Percentiles rank a stretch among this genome's conserved stretches.
phyloP scores from a whole-genome alignment of 2,113 vertebrate genomes.

The Hemibagrus wyckioides region DNA sequence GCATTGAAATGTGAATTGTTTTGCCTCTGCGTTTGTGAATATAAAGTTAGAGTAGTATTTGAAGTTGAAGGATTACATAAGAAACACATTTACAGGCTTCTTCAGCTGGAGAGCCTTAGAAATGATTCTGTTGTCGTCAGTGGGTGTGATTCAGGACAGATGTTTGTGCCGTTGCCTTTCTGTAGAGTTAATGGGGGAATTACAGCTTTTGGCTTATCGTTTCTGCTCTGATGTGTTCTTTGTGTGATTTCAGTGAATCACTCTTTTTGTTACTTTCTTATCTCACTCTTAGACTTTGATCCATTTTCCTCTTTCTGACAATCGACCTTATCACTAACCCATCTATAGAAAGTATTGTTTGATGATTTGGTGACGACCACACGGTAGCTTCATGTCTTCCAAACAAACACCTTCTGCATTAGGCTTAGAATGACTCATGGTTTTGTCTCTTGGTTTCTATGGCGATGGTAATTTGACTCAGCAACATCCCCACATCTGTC shows the following conservation, averaged over 20 bases:
- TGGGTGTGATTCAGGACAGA: conserved; percentile 5
- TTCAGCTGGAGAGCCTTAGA: not conserved
- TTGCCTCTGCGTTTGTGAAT: not conserved
- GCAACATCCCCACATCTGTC: not conserved
- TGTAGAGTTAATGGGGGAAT: conserved; percentile 35
- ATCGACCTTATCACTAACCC: not conserved
- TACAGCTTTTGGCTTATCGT: conserved; percentile 29
- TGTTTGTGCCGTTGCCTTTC: not conserved
- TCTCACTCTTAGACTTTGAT: not conserved
- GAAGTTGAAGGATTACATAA: not conserved
- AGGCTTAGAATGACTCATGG: conserved; percentile 15
- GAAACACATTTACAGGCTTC: not conserved
- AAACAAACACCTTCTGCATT: conserved; percentile 1
- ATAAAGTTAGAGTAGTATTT: not conserved
- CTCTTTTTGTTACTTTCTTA: not conserved
- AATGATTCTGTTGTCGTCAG: not conserved
- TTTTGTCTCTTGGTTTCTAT: conserved; percentile 36
- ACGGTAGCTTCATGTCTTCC: not conserved
- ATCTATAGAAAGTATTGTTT: not conserved
- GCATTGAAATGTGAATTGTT: not conserved
- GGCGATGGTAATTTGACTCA: conserved; percentile 32
- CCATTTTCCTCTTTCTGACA: not conserved
- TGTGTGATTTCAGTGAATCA: conserved; percentile 10
- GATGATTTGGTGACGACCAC: not conserved
- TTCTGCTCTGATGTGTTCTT: conserved; percentile 8